These are phyloP conservation scores for Thymelicus sylvestris DNA, from an alignment of 2,888 invertebrate species.

Conservation along the genomic window DNA sequence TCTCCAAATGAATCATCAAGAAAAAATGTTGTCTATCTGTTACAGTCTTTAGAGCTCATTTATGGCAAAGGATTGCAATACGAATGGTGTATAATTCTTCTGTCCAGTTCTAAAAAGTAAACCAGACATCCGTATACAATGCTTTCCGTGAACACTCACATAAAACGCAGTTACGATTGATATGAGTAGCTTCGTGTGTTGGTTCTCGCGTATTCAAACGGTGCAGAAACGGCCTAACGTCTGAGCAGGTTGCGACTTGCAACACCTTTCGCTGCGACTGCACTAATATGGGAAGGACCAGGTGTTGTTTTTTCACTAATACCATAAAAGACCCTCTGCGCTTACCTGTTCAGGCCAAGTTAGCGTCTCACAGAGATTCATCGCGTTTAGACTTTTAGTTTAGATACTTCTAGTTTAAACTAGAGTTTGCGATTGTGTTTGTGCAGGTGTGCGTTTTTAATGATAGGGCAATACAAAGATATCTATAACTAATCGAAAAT, in stretches of 20 bases:
- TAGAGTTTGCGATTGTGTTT: background rate
- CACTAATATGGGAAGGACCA: slow-evolving; percentile 58
- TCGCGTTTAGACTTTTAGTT: background rate
- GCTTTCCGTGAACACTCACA: slow-evolving; percentile 1
- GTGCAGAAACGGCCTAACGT: slow-evolving; percentile 20
- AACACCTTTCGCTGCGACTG: slow-evolving; percentile 61
- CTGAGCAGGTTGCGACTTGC: slow-evolving; percentile 50
- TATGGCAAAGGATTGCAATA: background rate
- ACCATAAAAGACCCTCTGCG: slow-evolving; percentile 53
- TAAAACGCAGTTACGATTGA: slow-evolving; percentile 17
- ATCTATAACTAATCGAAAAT: no score
- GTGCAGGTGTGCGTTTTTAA: no score
- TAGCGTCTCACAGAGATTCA: slow-evolving; percentile 43
- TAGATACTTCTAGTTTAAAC: background rate
- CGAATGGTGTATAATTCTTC: background rate
- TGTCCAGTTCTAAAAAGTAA: background rate
- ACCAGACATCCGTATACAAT: slow-evolving; percentile 11
- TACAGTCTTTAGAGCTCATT: slow-evolving; percentile 46
- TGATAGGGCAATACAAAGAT: no score
- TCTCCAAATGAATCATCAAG: slow-evolving; percentile 44
- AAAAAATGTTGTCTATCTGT: slow-evolving; percentile 55
- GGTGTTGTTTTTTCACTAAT: slow-evolving; percentile 60
- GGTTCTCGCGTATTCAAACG: slow-evolving; percentile 16
- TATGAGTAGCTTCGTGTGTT: slow-evolving; percentile 1
- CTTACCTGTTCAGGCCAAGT: slow-evolving; percentile 53